Evolutionary conservation across 2,888 invertebrate genomes (phyloP).

Genomic region (Acrobasis consociella): DNA sequence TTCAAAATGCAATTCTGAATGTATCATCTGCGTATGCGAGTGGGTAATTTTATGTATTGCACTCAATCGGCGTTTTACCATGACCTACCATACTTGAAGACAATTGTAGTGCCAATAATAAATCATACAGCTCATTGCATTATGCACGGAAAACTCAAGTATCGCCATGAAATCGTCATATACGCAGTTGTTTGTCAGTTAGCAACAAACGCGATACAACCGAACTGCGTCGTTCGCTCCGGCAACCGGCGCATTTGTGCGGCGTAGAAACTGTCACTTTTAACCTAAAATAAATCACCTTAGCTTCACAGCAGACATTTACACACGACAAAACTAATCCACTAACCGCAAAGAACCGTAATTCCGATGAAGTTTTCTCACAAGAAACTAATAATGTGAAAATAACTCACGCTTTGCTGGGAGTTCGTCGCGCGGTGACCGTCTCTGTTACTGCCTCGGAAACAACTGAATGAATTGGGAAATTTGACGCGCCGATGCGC

Average conservation of each 20-base stretch:
- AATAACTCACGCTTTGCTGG: constrained; percentile 58
- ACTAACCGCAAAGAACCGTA: constrained; percentile 31
- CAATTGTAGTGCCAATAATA: background rate
- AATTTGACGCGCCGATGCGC: constrained; percentile 44
- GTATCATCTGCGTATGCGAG: background rate
- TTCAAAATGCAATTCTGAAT: background rate
- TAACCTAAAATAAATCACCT: constrained; percentile 59
- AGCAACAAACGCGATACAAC: constrained; percentile 71
- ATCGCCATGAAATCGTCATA: constrained; percentile 44
- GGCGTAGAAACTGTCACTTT: constrained; percentile 69
- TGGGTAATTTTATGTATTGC: background rate
- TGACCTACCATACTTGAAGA: constrained; percentile 22
- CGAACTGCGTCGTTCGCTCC: constrained; percentile 67
- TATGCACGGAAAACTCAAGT: constrained; percentile 15
- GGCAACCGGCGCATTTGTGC: constrained; percentile 58
- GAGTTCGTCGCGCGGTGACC: constrained; percentile 52
- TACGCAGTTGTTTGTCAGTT: constrained; percentile 71
- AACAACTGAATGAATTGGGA: constrained; percentile 64
- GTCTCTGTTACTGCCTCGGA: constrained; percentile 54
- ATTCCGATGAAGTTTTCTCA: constrained; percentile 47
- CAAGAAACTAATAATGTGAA: constrained; percentile 43
- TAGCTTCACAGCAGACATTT: constrained; percentile 25
- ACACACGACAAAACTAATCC: constrained; percentile 30
- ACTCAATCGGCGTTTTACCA: constrained; percentile 3
- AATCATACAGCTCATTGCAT: constrained; percentile 13